phyloP scores from a whole-genome alignment of 2,888 invertebrate species.

The Steinernema carpocapsae region DNA sequence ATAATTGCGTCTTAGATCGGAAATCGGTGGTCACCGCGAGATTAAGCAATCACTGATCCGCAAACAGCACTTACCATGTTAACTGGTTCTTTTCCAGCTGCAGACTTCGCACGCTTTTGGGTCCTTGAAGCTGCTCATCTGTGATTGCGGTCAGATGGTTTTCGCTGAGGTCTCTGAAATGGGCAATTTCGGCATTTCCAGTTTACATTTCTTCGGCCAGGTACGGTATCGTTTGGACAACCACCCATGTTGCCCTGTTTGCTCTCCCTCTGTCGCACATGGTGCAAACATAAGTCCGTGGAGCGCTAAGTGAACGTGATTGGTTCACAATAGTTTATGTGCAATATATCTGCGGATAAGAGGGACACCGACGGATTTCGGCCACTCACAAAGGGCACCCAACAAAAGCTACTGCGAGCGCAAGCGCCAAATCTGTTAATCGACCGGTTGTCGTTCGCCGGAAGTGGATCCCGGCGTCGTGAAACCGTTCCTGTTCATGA shows the following conservation, averaged over 20 bases:
- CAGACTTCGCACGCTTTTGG: conserved; percentile 73
- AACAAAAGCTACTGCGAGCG: conserved; percentile 26
- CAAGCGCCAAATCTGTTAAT: conserved; percentile 24
- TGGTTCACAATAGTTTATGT: conserved; percentile 24
- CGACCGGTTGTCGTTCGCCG: conserved; percentile 20
- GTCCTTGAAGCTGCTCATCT: conserved; percentile 62
- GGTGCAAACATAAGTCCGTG: conserved; percentile 5
- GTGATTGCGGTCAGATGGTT: conserved; percentile 87
- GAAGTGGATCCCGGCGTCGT: not conserved
- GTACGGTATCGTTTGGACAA: not conserved
- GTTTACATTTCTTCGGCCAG: not conserved
- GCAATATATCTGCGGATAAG: conserved; percentile 33
- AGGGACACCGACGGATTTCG: conserved; percentile 19
- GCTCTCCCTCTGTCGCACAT: not conserved
- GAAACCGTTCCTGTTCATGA: not conserved
- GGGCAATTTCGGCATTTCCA: not conserved
- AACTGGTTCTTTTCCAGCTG: conserved; percentile 93
- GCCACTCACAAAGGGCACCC: conserved; percentile 9
- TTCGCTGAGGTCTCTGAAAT: conserved; percentile 73
- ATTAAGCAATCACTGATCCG: conserved; percentile 3
- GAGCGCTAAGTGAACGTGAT: conserved; percentile 19
- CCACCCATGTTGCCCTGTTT: not conserved
- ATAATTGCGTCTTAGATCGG: conserved; percentile 34
- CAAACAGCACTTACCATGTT: conserved; percentile 75
- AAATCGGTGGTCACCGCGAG: conserved; percentile 32